Evolutionary conservation across 2,797 vertebrate species (phyloP).

Genomic region (Poecile montanus): DNA sequence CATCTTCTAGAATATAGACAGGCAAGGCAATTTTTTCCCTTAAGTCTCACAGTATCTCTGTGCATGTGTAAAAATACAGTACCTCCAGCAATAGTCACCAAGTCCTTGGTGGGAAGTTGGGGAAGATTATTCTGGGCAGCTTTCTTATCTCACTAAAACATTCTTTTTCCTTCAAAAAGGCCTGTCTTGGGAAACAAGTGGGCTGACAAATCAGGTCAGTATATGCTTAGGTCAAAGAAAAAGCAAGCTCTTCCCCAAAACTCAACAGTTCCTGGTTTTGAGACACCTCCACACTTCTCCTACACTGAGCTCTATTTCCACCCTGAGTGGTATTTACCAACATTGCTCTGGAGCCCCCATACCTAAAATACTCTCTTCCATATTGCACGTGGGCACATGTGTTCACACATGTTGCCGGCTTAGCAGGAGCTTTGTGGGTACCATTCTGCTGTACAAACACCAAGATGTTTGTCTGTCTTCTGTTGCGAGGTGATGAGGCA

Average conservation of each 20-base stretch:
- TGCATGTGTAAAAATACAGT: neutral
- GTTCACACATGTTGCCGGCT: neutral
- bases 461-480: neutral
- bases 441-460: neutral
- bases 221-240: neutral
- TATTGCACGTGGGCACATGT: rapidly evolving
- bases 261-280: neutral
- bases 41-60: neutral
- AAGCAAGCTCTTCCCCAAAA: neutral
- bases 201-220: neutral
- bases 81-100: neutral
- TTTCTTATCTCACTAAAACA: neutral
- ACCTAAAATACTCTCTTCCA: neutral
- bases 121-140: neutral
- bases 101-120: neutral
- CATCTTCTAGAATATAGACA: neutral
- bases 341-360: neutral
- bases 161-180: neutral
- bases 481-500: neutral
- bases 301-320: neutral
- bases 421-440: neutral
- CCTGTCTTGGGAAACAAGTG: neutral
- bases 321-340: neutral
- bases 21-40: neutral
- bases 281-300: neutral